Evolutionary conservation across 2,113 vertebrate species (phyloP).

Genomic region (Mixornis gularis): DNA sequence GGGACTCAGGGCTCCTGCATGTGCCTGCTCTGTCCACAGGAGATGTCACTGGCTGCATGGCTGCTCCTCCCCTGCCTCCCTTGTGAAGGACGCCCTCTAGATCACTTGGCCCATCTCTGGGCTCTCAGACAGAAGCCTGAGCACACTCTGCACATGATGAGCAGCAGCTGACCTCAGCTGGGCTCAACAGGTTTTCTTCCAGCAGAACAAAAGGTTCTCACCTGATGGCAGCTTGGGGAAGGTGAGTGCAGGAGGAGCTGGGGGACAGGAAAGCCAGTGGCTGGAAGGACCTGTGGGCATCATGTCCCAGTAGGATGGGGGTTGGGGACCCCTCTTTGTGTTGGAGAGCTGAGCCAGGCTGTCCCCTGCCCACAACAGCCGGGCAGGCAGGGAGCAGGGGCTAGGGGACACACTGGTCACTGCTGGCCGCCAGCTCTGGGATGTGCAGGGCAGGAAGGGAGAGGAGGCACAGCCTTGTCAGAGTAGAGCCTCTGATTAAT

Average conservation of each 20-base stretch:
- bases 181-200: conserved; percentile 5
- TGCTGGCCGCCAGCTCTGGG: neutral
- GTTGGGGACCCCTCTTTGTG: neutral
- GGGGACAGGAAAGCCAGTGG: neutral
- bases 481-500: conserved; percentile 13
- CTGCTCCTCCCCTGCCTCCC: neutral
- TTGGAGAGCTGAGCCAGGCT: neutral
- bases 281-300: neutral
- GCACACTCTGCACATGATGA: neutral
- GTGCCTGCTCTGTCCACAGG: neutral
- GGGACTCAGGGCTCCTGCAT: accelerated
- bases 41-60: neutral
- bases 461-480: neutral
- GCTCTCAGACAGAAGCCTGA: accelerated
- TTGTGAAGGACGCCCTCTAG: accelerated
- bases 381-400: neutral
- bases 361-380: accelerated
- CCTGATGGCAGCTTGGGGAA: neutral
- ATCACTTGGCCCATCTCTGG: accelerated
- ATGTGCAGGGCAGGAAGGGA: neutral
- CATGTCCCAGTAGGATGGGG: accelerated
- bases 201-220: neutral
- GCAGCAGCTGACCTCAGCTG: neutral
- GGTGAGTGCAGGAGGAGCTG: accelerated
- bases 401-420: too few relatives aligned